Evolutionary conservation across 1,140 invertebrate genomes (phyloP).

Genomic region (Temnothorax curvispinosus): DNA sequence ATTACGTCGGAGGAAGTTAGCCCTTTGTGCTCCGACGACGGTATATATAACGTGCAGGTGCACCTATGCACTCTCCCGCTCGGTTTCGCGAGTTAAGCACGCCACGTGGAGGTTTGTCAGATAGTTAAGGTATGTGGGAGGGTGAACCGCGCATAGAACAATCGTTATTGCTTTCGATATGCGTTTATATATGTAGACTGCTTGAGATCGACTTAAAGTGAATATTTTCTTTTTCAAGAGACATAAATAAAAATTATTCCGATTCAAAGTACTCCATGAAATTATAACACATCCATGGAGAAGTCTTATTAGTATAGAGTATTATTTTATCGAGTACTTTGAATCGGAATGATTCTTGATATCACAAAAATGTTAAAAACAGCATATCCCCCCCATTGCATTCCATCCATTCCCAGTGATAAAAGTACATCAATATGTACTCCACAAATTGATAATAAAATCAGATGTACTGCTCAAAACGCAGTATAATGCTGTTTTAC

Average conservation of each 20-base stretch:
- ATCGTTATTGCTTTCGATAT: background rate
- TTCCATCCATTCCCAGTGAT: background rate
- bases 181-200: background rate
- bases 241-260: no score
- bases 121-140: conserved; percentile 30
- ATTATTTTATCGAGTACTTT: background rate
- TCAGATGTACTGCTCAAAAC: conserved; percentile 32
- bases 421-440: background rate
- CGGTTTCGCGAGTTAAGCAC: conserved; percentile 22
- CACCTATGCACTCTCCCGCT: conserved; percentile 11
- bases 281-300: no score
- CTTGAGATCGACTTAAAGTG: background rate
- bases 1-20: conserved; percentile 58
- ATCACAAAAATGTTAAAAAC: background rate
- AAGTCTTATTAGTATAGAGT: no score
- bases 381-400: background rate
- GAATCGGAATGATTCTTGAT: background rate
- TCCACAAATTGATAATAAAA: conserved; percentile 23
- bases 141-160: background rate
- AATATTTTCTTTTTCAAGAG: background rate
- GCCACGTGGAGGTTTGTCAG: background rate
- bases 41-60: conserved; percentile 26
- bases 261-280: no score
- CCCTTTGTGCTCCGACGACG: conserved; percentile 37
- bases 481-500: conserved; percentile 40